Percentiles rank a stretch among this genome's conserved stretches.
Conservation (phyloP, 2,797 vertebrate species). For the Phataginus tricuspis region DNA sequence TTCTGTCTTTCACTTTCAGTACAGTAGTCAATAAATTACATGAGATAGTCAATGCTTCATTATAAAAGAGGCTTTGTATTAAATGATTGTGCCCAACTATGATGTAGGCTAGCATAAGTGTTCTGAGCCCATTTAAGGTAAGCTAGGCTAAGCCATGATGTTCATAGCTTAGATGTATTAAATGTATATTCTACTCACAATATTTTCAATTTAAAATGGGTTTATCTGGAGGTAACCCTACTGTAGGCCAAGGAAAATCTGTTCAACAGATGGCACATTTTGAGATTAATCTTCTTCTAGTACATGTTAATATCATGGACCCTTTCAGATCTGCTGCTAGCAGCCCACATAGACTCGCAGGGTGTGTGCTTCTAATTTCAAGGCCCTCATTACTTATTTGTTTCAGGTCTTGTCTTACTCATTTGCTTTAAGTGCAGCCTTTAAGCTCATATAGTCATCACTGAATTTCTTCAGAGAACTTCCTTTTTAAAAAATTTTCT, state of each 20-base stretch:
- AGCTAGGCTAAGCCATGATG: no score
- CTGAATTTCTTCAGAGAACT: neutral
- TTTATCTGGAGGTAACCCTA: neutral
- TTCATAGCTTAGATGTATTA: no score
- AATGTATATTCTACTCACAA: no score
- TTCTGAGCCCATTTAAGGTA: no score
- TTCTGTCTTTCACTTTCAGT: no score
- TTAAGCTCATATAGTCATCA: neutral
- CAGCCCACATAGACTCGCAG: neutral
- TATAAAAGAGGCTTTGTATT: no score
- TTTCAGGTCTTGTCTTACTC: neutral
- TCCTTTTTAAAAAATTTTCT: neutral
- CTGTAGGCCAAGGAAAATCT: neutral
- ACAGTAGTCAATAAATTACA: no score
- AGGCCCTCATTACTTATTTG: neutral
- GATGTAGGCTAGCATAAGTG: no score
- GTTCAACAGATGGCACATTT: neutral
- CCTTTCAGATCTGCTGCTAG: neutral
- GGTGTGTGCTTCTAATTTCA: neutral
- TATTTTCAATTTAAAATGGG: no score
- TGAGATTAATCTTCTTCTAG: neutral
- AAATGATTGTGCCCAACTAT: no score
- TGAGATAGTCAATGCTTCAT: no score
- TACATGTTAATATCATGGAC: neutral
- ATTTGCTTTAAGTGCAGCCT: neutral